Base-by-base conservation (phyloP, 1,140 invertebrate genomes). In the Homarus americanus region DNA sequence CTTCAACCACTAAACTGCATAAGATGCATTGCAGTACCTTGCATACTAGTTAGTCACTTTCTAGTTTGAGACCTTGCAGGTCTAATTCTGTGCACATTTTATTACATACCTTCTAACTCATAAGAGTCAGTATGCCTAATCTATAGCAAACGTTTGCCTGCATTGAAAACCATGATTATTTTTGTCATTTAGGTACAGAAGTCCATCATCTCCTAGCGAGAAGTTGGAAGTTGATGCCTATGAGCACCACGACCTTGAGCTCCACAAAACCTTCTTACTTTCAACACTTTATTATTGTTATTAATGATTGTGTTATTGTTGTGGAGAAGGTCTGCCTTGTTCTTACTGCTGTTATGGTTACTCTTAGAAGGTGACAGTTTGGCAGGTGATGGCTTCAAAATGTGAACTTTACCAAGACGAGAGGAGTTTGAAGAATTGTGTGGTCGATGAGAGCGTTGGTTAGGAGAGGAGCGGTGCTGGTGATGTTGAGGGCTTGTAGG, bases 271-370 rank as follows among this genome's bases (percentile, higher is more conserved):
- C 80, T 76, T 63, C 53, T 90, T 34, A 84, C 82, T 32, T 90
- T 90, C 17, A 90, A 38, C 32, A 90, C 73, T 41, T 84, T 90
- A 49, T 90, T 90, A 66, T 90, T 90, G 88, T 90, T 84, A 41
- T 82, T 84, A n/a, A 82, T 58, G 36, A 90, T 90, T 28, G 88
- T 90, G 7, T 90, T 90, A 44, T 90, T 90, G 53, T 90, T 90
- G 88, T 85, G 69, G 12, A 20, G 15, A 4, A 58, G 53, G 9
- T n/a, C n/a, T 4, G 44, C 40, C 32, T 41, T 66, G 32, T 24
- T 49, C 82, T 73, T 84, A 10, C 24, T 72, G 36, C 75, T 36
- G 20, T 36, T 1, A 24, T 20, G 15, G 15, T 53, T 63, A 28
- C n/a, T 24, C 79, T 82, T 82, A 10, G 28, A 36, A 32, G 83